Conservation (phyloP, 2,797 vertebrate genomes). For the Typhlichthys subterraneus region DNA sequence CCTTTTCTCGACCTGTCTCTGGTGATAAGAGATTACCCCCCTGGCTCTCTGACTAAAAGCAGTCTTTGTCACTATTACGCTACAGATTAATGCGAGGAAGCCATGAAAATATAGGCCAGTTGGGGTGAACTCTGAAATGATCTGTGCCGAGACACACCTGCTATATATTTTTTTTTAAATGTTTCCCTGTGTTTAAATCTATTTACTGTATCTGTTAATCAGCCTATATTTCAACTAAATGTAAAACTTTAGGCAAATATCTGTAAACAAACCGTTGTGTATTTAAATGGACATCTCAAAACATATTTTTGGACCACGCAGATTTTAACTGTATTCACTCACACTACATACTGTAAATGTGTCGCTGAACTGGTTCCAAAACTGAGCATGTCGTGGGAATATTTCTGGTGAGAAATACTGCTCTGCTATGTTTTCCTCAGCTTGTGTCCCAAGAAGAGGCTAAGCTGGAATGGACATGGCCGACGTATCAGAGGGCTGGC, state of each 20-base stretch:
- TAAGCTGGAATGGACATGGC: not conserved
- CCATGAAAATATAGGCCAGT: not conserved
- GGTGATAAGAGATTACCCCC: not conserved
- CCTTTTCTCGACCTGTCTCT: constrained; percentile 1
- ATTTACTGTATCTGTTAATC: not conserved
- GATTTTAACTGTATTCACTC: too few relatives aligned
- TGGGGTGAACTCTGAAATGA: not conserved
- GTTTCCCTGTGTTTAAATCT: not conserved
- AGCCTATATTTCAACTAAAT: not conserved
- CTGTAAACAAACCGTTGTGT: not conserved
- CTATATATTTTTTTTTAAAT: constrained; percentile 13
- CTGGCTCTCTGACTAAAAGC: not conserved
- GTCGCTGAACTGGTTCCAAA: constrained; percentile 2
- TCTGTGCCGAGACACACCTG: constrained; percentile 26
- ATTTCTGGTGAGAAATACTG: not conserved
- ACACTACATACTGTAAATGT: too few relatives aligned
- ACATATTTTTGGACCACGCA: not conserved
- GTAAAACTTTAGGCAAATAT: too few relatives aligned
- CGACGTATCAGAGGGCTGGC: too few relatives aligned
- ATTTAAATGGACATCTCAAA: not conserved
- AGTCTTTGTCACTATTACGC: not conserved
- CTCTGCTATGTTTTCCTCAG: not conserved
- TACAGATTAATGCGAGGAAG: not conserved
- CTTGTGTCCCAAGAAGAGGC: not conserved
- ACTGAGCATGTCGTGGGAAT: not conserved